Evolutionary conservation across 2,888 invertebrate species (phyloP).

Genomic region (Oscheius sp.): DNA sequence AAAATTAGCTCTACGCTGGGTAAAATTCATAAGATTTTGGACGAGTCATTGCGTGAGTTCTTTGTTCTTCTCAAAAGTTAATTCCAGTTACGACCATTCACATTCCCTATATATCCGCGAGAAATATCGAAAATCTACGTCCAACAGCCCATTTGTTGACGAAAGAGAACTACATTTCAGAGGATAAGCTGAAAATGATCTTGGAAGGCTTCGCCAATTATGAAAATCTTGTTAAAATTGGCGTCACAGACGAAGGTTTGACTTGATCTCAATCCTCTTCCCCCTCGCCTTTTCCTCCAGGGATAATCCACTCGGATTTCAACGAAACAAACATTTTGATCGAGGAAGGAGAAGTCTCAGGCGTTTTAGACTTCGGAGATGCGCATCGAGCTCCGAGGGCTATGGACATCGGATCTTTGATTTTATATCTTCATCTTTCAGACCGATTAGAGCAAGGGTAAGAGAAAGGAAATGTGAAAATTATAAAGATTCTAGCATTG

Average conservation of each 20-base stretch:
- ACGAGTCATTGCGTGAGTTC: slow-evolving; percentile 9
- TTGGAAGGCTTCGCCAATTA: not conserved
- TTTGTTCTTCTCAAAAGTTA: not conserved
- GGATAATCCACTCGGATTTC: slow-evolving; percentile 29
- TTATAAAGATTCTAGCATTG: not conserved
- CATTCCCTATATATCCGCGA: slow-evolving; percentile 22
- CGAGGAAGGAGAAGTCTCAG: not conserved
- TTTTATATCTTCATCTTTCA: slow-evolving; percentile 24
- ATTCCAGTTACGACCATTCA: slow-evolving; percentile 23
- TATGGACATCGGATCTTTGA: slow-evolving; percentile 16
- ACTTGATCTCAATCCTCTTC: not conserved
- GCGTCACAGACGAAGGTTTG: not conserved
- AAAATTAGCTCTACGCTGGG: not conserved
- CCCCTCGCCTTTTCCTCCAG: not conserved
- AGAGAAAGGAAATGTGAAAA: not conserved
- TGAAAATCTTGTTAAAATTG: not conserved
- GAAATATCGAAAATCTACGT: slow-evolving; percentile 6
- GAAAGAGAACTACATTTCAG: not conserved
- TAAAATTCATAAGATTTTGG: not conserved
- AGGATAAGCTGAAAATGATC: slow-evolving; percentile 4
- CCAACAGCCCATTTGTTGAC: not conserved
- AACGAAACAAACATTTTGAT: slow-evolving; percentile 25
- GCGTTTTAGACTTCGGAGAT: slow-evolving; percentile 30
- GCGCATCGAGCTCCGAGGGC: slow-evolving; percentile 12
- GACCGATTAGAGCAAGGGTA: slow-evolving; percentile 17